A percentile compares a stretch with the other conserved stretches of the same genome.
Evolutionary conservation across 92 coral and sea anemone genomes (phyloP).

Genomic region (Galaxea fascicularis): DNA sequence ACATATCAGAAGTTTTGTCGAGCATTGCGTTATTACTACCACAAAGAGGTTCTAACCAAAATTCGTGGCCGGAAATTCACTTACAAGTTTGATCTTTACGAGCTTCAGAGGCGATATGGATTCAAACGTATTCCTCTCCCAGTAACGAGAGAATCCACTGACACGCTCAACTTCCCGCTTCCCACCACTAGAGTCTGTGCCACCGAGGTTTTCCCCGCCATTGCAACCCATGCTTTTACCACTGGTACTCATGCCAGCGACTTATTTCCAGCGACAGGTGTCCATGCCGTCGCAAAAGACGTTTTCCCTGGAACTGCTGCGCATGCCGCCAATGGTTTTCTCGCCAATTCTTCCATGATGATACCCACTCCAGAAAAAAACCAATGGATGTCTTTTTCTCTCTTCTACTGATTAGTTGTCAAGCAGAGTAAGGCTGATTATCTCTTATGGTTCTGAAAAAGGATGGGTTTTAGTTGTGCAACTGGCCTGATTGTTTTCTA

Average conservation of each 20-base stretch:
- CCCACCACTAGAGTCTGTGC: neutral
- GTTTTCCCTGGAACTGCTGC: neutral
- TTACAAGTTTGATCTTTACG: neutral
- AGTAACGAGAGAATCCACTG: neutral
- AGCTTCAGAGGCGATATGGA: constrained; percentile 6
- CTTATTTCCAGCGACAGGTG: too few relatives aligned
- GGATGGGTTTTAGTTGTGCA: too few relatives aligned
- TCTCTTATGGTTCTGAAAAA: too few relatives aligned
- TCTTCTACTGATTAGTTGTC: neutral
- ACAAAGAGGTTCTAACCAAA: neutral
- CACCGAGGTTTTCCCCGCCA: neutral
- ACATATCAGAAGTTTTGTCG: constrained; percentile 13
- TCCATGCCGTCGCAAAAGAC: too few relatives aligned
- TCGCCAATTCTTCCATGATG: neutral
- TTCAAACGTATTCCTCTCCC: neutral
- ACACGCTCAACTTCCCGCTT: neutral
- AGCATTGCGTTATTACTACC: constrained; percentile 22
- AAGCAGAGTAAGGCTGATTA: neutral
- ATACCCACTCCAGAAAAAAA: neutral
- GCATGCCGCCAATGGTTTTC: neutral
- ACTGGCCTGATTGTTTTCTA: too few relatives aligned
- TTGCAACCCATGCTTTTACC: neutral
- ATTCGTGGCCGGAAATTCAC: neutral
- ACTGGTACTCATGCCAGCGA: neutral
- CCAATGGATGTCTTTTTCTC: neutral